Evolutionary conservation across 1,140 invertebrate genomes (phyloP).

Genomic region (Drosophila nebulosa): DNA sequence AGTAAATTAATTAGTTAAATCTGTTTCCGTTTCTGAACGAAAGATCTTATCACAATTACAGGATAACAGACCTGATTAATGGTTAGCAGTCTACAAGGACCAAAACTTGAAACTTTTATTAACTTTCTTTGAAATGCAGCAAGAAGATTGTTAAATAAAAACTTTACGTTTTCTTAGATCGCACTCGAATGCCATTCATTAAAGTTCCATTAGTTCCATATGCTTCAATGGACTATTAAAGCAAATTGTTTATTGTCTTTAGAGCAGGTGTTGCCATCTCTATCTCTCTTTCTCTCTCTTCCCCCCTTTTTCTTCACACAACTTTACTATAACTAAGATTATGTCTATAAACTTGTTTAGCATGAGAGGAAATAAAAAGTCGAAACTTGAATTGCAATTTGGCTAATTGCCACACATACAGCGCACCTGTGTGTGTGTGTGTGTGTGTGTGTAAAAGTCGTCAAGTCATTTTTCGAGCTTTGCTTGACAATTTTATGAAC

Average conservation of each 20-base stretch:
- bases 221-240: neutral
- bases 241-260: neutral
- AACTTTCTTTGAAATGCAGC: too few relatives aligned
- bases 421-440: constrained; percentile 24
- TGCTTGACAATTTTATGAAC: constrained; percentile 64
- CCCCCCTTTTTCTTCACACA: too few relatives aligned
- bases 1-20: too few relatives aligned
- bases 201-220: neutral
- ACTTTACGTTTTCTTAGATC: too few relatives aligned
- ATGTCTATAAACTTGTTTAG: constrained; percentile 4
- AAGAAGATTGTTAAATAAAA: too few relatives aligned
- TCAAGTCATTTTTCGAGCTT: constrained; percentile 54
- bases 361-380: neutral
- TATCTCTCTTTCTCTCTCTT: neutral
- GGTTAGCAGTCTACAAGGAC: too few relatives aligned
- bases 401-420: constrained; percentile 50
- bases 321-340: neutral
- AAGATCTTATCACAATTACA: too few relatives aligned
- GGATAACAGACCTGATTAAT: too few relatives aligned
- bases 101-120: too few relatives aligned
- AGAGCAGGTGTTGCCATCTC: neutral
- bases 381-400: constrained; percentile 59
- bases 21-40: too few relatives aligned
- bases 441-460: neutral
- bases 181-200: too few relatives aligned